These are phyloP conservation scores for cattle (Bos taurus) DNA, from an alignment of 2,113 vertebrate genomes.

Conservation along the genomic window DNA sequence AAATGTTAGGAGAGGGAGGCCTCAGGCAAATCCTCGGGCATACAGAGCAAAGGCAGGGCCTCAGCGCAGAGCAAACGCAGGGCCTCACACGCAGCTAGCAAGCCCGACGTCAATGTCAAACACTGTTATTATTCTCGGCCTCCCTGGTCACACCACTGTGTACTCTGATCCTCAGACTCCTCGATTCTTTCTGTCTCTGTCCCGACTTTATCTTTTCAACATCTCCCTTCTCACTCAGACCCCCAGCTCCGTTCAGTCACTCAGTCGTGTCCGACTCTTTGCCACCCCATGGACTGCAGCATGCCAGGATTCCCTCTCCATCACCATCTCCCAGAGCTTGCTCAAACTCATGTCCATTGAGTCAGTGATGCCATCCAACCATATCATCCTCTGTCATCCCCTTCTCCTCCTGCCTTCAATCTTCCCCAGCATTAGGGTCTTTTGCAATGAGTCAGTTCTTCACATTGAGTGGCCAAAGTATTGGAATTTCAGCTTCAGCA, in stretches of 20 bases:
- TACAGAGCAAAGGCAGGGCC: not conserved
- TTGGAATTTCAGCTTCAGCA: not conserved
- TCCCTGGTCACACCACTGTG: not conserved
- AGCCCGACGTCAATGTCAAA: not conserved
- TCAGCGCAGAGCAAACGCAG: not conserved
- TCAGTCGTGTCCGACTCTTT: not conserved
- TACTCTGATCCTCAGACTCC: fast-evolving
- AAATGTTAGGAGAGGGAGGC: not conserved
- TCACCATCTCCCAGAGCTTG: not conserved
- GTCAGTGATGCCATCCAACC: not conserved
- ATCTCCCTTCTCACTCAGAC: not conserved
- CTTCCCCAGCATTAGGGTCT: not conserved
- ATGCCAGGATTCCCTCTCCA: not conserved
- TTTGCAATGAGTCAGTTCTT: not conserved
- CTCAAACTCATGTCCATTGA: not conserved
- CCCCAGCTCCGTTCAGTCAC: not conserved
- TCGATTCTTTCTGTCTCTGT: not conserved
- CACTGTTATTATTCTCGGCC: not conserved
- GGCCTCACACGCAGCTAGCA: not conserved
- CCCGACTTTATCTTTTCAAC: not conserved
- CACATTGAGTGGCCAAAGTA: not conserved
- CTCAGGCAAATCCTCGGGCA: not conserved
- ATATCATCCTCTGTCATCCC: not conserved
- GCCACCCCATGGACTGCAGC: not conserved
- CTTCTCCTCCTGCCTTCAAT: not conserved